Percentiles rank a stretch among this genome's conserved stretches.
phyloP scores from a whole-genome alignment of 2,797 vertebrate species.

The Syndactyla subalaris region DNA sequence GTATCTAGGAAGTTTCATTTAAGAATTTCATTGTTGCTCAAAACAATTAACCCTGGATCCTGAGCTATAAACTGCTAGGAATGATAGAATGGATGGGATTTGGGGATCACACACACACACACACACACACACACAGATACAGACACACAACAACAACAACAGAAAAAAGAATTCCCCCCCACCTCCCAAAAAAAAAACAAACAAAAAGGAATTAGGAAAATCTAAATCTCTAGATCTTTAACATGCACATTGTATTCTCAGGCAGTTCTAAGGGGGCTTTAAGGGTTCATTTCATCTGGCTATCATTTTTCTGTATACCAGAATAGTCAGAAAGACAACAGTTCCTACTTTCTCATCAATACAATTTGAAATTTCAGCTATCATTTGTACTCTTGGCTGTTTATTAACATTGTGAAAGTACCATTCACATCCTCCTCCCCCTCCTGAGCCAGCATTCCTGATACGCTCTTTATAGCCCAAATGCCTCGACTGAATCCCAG shows the following conservation, averaged over 20 bases:
- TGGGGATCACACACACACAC: not conserved
- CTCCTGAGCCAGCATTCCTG: constrained; percentile 11
- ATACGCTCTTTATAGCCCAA: constrained; percentile 29
- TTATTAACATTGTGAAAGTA: constrained; percentile 22
- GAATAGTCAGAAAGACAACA: not conserved
- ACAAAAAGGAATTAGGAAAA: not conserved
- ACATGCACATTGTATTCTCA: not conserved
- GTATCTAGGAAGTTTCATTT: not conserved
- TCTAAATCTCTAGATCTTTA: not conserved
- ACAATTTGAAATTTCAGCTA: not conserved
- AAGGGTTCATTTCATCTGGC: not conserved
- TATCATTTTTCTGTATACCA: not conserved
- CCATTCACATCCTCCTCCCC: not conserved
- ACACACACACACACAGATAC: no score
- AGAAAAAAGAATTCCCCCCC: no score
- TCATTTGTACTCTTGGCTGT: not conserved
- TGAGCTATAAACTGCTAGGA: not conserved
- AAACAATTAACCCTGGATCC: not conserved
- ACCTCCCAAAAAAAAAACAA: not conserved
- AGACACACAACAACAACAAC: no score
- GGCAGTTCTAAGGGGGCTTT: not conserved
- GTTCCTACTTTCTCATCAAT: not conserved
- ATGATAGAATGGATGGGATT: not conserved
- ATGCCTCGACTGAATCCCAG: not conserved
- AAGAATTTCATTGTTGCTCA: not conserved